phyloP scores from a whole-genome alignment of 2,888 invertebrate species.

The Chymomyza caudatula region DNA sequence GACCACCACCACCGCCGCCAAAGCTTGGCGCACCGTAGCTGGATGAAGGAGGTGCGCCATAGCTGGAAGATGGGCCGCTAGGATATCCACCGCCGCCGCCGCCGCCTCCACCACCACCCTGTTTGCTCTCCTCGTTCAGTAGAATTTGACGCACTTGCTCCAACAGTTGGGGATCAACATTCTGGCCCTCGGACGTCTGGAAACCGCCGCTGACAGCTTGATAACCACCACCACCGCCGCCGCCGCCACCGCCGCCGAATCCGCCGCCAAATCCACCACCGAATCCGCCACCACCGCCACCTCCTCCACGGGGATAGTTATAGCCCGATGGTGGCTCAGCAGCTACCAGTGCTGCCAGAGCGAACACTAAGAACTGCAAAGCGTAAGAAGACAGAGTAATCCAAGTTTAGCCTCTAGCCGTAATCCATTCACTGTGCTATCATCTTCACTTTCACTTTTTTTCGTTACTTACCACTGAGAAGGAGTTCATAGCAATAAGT shows the following conservation, averaged over 20 bases:
- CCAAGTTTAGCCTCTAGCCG: slow-evolving; percentile 5
- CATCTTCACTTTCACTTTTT: slow-evolving; percentile 10
- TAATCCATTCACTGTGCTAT: slow-evolving; percentile 34
- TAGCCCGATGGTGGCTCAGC: slow-evolving; percentile 89
- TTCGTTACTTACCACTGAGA: slow-evolving; percentile 78
- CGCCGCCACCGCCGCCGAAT: slow-evolving; percentile 77
- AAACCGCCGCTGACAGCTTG: slow-evolving; percentile 87
- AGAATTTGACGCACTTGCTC: slow-evolving; percentile 92
- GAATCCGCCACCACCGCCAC: slow-evolving; percentile 76
- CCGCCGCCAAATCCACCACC: slow-evolving; percentile 79
- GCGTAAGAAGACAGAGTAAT: slow-evolving; percentile 14
- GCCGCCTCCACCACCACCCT: slow-evolving; percentile 80
- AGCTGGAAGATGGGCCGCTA: slow-evolving; percentile 79
- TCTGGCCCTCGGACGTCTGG: slow-evolving; percentile 90
- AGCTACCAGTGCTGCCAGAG: slow-evolving; percentile 85
- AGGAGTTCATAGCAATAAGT: slow-evolving; percentile 79
- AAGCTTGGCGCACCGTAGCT: slow-evolving; percentile 82
- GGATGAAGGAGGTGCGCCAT: slow-evolving; percentile 82
- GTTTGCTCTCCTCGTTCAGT: slow-evolving; percentile 87
- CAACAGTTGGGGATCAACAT: slow-evolving; percentile 88
- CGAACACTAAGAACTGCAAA: slow-evolving; percentile 89
- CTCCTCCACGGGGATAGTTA: slow-evolving; percentile 85
- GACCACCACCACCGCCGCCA: slow-evolving; percentile 67
- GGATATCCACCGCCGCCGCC: slow-evolving; percentile 76
- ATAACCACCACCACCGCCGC: slow-evolving; percentile 86